These are phyloP conservation scores for Papilio elwesi DNA, from an alignment of 2,888 invertebrate species.

Conservation along the genomic window DNA sequence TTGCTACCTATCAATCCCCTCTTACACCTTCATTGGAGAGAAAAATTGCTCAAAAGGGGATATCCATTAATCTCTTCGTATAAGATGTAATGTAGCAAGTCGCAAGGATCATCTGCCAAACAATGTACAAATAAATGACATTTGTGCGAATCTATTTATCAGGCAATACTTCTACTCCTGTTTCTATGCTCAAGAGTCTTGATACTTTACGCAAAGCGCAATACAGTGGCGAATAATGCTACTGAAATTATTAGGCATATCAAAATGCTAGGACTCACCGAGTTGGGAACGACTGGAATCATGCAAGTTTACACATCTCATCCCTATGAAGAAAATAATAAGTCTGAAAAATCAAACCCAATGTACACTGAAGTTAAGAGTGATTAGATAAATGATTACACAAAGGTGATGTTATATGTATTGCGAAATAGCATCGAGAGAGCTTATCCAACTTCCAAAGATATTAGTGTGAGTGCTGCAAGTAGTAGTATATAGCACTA, in stretches of 20 bases:
- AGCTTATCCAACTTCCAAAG: too few relatives aligned
- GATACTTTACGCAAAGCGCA: not conserved
- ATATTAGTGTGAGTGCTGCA: not conserved
- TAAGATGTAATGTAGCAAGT: slow-evolving; percentile 9
- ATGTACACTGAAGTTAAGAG: too few relatives aligned
- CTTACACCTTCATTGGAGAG: slow-evolving; percentile 54
- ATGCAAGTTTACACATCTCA: too few relatives aligned
- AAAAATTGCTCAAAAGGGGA: slow-evolving; percentile 50
- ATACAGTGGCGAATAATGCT: not conserved
- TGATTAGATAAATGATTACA: too few relatives aligned
- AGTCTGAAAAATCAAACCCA: too few relatives aligned
- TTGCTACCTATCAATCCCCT: slow-evolving; percentile 56
- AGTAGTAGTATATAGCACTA: not conserved
- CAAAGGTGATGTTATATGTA: too few relatives aligned
- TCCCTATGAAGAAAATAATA: too few relatives aligned
- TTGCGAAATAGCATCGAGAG: too few relatives aligned
- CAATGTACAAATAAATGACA: not conserved
- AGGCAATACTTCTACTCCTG: not conserved
- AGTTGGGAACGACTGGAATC: not conserved
- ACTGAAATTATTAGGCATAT: not conserved
- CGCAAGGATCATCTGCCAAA: not conserved
- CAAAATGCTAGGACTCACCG: not conserved
- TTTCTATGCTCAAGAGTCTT: not conserved
- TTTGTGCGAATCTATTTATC: not conserved
- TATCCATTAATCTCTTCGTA: slow-evolving; percentile 23